Evolutionary conservation across 2,113 vertebrate genomes (phyloP).

Genomic region (Nibea albiflora): DNA sequence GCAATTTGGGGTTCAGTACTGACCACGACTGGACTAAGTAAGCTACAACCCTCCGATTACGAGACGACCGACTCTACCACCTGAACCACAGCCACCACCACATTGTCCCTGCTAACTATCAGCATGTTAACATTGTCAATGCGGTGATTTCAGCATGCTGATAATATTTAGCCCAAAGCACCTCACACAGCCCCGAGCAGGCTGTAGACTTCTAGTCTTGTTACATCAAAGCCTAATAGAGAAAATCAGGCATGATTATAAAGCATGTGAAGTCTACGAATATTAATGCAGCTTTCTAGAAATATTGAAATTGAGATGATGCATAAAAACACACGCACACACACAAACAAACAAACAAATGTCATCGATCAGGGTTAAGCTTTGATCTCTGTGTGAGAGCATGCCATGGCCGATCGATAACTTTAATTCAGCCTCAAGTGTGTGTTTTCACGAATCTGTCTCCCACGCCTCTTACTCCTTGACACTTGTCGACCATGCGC

Average conservation of each 20-base stretch:
- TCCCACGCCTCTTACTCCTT: conserved; percentile 29
- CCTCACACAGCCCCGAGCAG: background rate
- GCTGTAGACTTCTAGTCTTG: background rate
- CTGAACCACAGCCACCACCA: too few relatives aligned
- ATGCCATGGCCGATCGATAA: conserved; percentile 76
- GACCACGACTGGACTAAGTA: too few relatives aligned
- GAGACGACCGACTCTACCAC: too few relatives aligned
- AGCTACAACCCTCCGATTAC: too few relatives aligned
- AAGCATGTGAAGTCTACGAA: conserved; percentile 24
- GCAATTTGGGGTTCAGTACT: too few relatives aligned
- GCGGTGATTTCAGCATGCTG: background rate
- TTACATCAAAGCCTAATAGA: conserved; percentile 14
- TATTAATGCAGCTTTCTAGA: conserved; percentile 26
- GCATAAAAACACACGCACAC: conserved; percentile 42
- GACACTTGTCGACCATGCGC: conserved; percentile 10
- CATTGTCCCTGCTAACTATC: background rate
- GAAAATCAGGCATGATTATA: conserved; percentile 1
- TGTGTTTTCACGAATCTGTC: conserved; percentile 74
- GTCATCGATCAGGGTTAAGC: conserved; percentile 76
- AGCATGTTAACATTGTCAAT: background rate
- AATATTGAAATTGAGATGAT: conserved; percentile 55
- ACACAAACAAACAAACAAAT: conserved; percentile 63
- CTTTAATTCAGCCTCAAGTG: conserved; percentile 78
- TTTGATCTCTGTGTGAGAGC: conserved; percentile 71
- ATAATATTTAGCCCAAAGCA: background rate